Evolutionary conservation across 2,888 invertebrate genomes (phyloP).

Genomic region (Bombylius major): DNA sequence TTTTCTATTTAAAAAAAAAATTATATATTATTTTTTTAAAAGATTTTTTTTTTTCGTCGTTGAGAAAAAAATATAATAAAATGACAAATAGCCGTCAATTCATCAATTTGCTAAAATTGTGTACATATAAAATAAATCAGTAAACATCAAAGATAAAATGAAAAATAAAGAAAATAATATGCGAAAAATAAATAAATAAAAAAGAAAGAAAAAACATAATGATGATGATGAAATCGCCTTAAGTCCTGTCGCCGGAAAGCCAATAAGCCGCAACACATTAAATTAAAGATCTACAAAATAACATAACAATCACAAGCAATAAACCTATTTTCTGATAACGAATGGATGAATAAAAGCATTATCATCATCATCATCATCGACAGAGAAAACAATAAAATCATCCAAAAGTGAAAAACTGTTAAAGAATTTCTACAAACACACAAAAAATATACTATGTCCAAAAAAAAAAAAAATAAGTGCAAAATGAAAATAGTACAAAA

Average conservation of each 20-base stretch:
- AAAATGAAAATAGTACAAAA: too few relatives aligned
- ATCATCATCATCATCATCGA: too few relatives aligned
- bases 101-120: conserved; percentile 12
- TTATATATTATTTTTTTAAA: too few relatives aligned
- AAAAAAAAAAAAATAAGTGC: too few relatives aligned
- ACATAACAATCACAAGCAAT: too few relatives aligned
- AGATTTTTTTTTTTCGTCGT: background rate
- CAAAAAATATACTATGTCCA: too few relatives aligned
- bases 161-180: background rate
- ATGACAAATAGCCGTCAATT: conserved; percentile 20
- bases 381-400: too few relatives aligned
- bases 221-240: conserved; percentile 1
- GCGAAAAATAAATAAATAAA: background rate
- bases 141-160: background rate
- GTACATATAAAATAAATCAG: background rate
- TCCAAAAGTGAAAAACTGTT: too few relatives aligned
- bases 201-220: background rate
- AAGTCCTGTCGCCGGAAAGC: conserved; percentile 13
- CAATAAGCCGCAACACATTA: conserved; percentile 19
- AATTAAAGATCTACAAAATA: conserved; percentile 9
- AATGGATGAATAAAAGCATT: too few relatives aligned
- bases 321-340: too few relatives aligned
- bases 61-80: conserved; percentile 3
- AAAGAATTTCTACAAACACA: too few relatives aligned
- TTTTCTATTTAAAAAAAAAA: too few relatives aligned